Conservation (phyloP, 2,113 vertebrate genomes). For the Prionailurus bengalensis region DNA sequence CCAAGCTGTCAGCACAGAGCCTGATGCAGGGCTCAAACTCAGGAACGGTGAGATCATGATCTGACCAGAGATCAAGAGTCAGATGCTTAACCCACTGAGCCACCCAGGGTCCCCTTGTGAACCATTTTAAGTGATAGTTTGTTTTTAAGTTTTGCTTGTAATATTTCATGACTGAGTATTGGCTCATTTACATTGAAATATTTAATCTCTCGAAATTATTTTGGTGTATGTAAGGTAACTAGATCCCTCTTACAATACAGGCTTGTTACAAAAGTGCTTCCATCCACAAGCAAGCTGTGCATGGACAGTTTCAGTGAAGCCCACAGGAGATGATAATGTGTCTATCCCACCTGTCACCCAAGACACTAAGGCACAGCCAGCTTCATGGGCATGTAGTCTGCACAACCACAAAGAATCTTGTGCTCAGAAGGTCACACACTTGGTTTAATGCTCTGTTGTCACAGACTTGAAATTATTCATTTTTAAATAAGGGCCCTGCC, state of each 20-base stretch:
- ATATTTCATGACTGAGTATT: background rate
- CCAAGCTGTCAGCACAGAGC: too few species aligned
- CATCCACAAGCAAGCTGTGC: background rate
- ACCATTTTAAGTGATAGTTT: background rate
- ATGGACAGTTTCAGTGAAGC: background rate
- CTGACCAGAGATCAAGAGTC: too few species aligned
- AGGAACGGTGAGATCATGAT: too few species aligned
- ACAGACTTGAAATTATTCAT: background rate
- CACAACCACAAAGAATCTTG: background rate
- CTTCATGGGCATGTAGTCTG: fast-evolving
- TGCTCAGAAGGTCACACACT: fast-evolving
- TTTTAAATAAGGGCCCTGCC: background rate
- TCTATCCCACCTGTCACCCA: background rate
- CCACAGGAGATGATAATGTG: background rate
- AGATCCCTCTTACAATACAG: fast-evolving
- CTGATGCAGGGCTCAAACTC: too few species aligned
- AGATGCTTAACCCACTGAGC: too few species aligned
- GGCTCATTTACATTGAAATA: background rate
- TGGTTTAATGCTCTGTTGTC: too few species aligned
- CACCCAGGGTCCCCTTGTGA: too few species aligned
- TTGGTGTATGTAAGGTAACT: background rate
- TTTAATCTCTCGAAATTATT: background rate
- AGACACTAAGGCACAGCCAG: background rate
- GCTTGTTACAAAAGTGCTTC: background rate
- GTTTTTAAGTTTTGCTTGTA: background rate